Evolutionary conservation across 2,113 vertebrate genomes (phyloP).

Genomic region (Coturnix japonica): DNA sequence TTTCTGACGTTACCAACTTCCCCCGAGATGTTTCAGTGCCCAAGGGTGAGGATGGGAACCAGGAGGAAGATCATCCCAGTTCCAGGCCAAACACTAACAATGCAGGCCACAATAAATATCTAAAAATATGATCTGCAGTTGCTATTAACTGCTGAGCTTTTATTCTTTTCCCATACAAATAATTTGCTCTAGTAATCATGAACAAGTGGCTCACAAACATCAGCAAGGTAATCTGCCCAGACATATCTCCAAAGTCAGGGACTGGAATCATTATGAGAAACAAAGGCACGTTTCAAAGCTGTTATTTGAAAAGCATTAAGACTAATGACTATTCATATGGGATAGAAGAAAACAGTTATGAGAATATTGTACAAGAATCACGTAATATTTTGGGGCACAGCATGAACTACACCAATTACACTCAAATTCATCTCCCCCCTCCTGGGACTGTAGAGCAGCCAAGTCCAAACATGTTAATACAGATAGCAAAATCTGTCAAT

Average conservation of each 20-base stretch:
- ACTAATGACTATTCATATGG: conserved; percentile 62
- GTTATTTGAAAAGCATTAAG: conserved; percentile 55
- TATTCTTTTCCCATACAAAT: conserved; percentile 55
- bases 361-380: conserved; percentile 27
- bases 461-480: background rate
- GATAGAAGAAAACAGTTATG: conserved; percentile 52
- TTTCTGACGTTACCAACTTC: conserved; percentile 34
- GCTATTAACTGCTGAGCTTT: conserved; percentile 46
- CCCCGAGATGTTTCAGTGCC: conserved; percentile 25
- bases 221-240: conserved; percentile 66
- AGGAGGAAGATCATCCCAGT: background rate
- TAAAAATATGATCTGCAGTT: conserved; percentile 54
- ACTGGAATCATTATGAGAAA: conserved; percentile 36
- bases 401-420: background rate
- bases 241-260: conserved; percentile 57
- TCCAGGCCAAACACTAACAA: conserved; percentile 16
- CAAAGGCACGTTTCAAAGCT: conserved; percentile 54
- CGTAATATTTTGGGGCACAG: background rate
- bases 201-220: conserved; percentile 36
- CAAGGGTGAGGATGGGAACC: conserved; percentile 28
- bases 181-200: conserved; percentile 41
- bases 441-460: conserved; percentile 22
- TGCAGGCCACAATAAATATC: conserved; percentile 48
- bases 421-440: conserved; percentile 29
- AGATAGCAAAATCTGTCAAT: background rate